Evolutionary conservation across 2,888 invertebrate species (phyloP).

Genomic region (Polydrusus tereticollis): DNA sequence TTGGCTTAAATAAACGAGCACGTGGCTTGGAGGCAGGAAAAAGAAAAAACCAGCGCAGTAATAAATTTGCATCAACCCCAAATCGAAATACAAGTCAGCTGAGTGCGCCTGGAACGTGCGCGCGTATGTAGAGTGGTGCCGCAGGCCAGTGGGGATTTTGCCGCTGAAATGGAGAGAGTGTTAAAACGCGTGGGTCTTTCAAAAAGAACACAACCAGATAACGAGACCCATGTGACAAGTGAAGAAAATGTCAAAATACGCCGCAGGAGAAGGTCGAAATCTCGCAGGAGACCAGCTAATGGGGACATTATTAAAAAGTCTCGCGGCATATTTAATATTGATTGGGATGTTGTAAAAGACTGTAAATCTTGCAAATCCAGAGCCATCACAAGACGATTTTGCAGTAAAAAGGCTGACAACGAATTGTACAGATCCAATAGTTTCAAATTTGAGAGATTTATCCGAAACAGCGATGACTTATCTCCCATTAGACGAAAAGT

Average conservation of each 20-base stretch:
- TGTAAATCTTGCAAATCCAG: constrained; percentile 71
- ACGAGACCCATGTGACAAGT: constrained; percentile 54
- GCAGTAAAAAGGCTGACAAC: constrained; percentile 83
- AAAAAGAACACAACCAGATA: constrained; percentile 62
- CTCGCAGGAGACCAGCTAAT: constrained; percentile 57
- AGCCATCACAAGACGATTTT: constrained; percentile 79
- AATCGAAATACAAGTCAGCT: constrained; percentile 58
- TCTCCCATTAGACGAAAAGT: constrained; percentile 78
- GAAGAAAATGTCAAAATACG: constrained; percentile 57
- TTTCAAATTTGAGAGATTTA: constrained; percentile 89
- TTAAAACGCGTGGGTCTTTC: constrained; percentile 66
- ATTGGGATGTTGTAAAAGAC: constrained; percentile 71
- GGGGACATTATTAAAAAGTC: constrained; percentile 61
- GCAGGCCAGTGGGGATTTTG: constrained; percentile 59
- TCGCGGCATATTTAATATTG: constrained; percentile 67
- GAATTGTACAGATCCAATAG: constrained; percentile 89
- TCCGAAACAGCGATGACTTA: constrained; percentile 75
- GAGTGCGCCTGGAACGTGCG: constrained; percentile 60
- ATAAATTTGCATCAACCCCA: constrained; percentile 54
- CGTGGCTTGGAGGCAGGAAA: constrained; percentile 18
- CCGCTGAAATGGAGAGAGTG: constrained; percentile 66
- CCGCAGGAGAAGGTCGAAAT: constrained; percentile 62
- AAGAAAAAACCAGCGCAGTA: constrained; percentile 39
- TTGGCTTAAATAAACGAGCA: constrained; percentile 3
- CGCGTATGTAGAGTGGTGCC: constrained; percentile 48